Base-by-base conservation (phyloP, 2,113 vertebrate species). In the Ceyx margarethae region DNA sequence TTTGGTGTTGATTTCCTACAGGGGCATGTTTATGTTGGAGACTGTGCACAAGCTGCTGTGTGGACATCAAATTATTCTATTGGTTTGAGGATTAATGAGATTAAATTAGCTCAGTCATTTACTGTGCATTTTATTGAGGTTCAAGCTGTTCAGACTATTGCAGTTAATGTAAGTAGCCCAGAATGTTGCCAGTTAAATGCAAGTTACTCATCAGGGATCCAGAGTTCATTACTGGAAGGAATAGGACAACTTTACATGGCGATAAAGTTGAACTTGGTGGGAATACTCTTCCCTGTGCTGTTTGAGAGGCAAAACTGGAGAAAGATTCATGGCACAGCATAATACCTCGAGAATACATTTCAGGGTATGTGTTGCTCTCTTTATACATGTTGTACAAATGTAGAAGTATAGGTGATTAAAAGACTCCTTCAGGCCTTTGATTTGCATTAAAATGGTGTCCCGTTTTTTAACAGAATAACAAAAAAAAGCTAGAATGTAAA, bases 101-200 rank as follows among this genome's bases (percentile, higher is more conserved):
- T 96, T 97, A 95, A 97, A 97, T 97, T 97, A 97, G 95, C 96
- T 95, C 93, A 96, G 96, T 96, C 96, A 75, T 95, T 98, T 97
- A 90, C 73, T 91, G 96, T 58, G 64, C 95, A 92, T 95, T 97
- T 98, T 96, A 96, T 96, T 58, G 97, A 97, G 89, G 93, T 96
- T 98, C 97, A 97, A 97, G 97, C 97, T 98, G 97, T 97, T 98
- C 85, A 68, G 85, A 23, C 89, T 81, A 89, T 89, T 95, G 95
- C 90, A 82, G 91, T 96, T 97, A 96, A 97, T 97, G 87, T 46
- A 85, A 97, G 93, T 84, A 90, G 84, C 96, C 91, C 96, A 96
- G 96, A 97, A 95, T 97, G 97, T 86, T 95, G 96, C 96, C 95
- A 62, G 96, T 98, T 97, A 97, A 97, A 91, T 97, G 85, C 73